Evolutionary conservation across 2,113 vertebrate species (phyloP).

Genomic region (Ovibos moschatus): DNA sequence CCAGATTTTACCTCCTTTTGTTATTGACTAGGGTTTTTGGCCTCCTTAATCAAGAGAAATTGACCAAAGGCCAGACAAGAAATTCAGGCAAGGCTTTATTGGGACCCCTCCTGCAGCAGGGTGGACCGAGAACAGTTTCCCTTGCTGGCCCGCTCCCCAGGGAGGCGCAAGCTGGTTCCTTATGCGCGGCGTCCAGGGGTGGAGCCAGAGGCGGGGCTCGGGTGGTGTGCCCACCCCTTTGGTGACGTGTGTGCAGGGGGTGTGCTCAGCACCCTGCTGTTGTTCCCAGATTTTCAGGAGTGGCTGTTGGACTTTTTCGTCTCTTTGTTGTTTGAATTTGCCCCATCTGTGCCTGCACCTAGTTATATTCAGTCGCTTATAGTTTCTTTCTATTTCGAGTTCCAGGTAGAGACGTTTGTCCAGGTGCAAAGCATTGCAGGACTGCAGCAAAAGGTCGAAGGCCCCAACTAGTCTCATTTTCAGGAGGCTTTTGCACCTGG

Average conservation of each 20-base stretch:
- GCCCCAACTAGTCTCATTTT: background rate
- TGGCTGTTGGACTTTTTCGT: background rate
- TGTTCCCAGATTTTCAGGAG: background rate
- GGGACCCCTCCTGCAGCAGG: background rate
- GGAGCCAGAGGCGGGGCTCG: background rate
- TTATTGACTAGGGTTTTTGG: background rate
- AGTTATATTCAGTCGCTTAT: background rate
- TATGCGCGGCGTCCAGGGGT: background rate
- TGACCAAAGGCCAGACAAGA: background rate
- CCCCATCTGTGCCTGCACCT: background rate
- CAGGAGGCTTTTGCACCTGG: background rate
- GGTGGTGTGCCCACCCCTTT: background rate
- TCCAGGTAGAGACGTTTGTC: background rate
- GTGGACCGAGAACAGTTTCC: background rate
- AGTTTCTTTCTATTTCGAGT: background rate
- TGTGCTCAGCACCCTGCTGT: background rate
- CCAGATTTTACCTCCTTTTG: background rate
- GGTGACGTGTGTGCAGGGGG: background rate
- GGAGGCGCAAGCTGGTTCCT: background rate
- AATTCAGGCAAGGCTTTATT: background rate
- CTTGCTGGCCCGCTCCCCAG: rapidly evolving
- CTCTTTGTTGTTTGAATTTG: background rate
- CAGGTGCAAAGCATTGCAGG: background rate
- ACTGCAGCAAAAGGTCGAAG: background rate
- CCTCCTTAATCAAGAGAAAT: background rate